Conservation (phyloP, 2,113 vertebrate species). For the Sander vitreus region DNA sequence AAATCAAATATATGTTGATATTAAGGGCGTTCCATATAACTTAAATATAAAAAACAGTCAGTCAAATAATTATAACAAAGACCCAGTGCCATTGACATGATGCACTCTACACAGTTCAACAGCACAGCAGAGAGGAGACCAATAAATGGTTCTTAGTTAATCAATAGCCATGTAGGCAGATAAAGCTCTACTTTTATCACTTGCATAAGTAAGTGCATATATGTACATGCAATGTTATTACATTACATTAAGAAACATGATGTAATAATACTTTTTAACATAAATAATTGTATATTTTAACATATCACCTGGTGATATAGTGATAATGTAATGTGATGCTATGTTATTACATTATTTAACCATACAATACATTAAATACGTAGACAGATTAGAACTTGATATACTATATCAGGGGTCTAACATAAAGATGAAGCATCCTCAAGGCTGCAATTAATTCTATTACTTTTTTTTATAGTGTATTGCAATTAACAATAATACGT, state of each 20-base stretch:
- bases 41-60: not conserved
- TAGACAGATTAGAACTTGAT: not conserved
- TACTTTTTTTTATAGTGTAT: constrained; percentile 5
- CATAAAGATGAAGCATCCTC: constrained; percentile 3
- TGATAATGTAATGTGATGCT: not conserved
- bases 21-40: not conserved
- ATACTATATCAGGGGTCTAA: not conserved
- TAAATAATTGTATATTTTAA: not conserved
- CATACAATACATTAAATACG: not conserved
- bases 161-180: not conserved
- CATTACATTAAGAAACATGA: not conserved
- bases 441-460: not conserved
- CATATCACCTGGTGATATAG: not conserved
- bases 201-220: not conserved
- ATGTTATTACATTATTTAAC: not conserved
- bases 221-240: not conserved
- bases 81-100: not conserved
- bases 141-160: constrained; percentile 11
- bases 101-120: not conserved
- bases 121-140: not conserved
- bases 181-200: not conserved
- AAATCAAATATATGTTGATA: not conserved
- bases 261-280: not conserved
- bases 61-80: not conserved
- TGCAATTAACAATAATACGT: constrained; percentile 28